Base-by-base conservation (phyloP, 2,888 invertebrate genomes). In the Pseudococcus viburni region DNA sequence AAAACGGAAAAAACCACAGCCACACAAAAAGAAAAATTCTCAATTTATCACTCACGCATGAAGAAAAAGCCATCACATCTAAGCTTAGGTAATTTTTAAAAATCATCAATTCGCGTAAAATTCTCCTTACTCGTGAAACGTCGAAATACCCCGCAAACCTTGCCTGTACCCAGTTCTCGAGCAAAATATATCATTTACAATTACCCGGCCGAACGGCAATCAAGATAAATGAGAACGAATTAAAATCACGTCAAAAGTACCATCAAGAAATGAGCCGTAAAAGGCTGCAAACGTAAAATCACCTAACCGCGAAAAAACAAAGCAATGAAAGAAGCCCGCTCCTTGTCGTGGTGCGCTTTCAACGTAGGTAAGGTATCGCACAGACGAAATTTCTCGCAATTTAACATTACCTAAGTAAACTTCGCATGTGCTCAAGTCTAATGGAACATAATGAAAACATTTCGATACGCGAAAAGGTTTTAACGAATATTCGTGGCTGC, bases 231-330 rank as follows among this genome's bases (percentile, higher is more conserved):
- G 80, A 46, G 80, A 42, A 9, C 42, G 80, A 80, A 80, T 80
- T 80, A 80, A 80, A 80, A 80, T 80, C 80, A 80, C 80, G 42
- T 80, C 80, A 80, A 80, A 80, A 42, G 80, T 80, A 80, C 42
- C 42, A 80, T 42, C 80, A 42, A 26, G 42, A 80, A 80, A 80
- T 80, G 80, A 80, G n/a, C 42, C 80, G 80, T 80, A 80, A 80
- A 80, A 80, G 80, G 80, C 42, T 26, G 80, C 5, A 42, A 39
- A 42, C 19, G 42, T 80, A 80, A 80, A 80, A 42, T 80, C 80
- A 80, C 39, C 80, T 80, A 80, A 80, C 80, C 80, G 80, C 42
- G 80, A 46, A 80, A 80, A 80, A 80, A 80, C 80, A 39, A 80
- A 80, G 46, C 33, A 42, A 39, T n/a, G n/a, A 80, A 80, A 19